These are phyloP conservation scores for Selene dorsalis DNA, from an alignment of 2,797 vertebrate species.

Conservation along the genomic window DNA sequence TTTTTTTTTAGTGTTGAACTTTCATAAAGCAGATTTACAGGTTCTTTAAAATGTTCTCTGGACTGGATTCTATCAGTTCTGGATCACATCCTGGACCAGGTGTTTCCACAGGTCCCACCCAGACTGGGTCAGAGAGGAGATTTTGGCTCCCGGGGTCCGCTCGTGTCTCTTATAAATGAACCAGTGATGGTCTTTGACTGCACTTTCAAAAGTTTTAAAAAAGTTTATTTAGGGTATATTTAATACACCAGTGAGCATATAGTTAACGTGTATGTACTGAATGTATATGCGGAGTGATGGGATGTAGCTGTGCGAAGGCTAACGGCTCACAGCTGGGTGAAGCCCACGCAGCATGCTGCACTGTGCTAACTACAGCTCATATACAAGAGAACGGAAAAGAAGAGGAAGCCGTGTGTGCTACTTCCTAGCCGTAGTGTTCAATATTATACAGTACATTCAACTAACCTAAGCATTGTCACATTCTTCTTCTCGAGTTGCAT, in stretches of 20 bases:
- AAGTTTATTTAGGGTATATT: constrained; percentile 42
- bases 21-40: neutral
- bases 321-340: constrained; percentile 25
- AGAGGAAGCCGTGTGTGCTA: constrained; percentile 23
- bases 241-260: constrained; percentile 30
- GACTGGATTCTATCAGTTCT: neutral
- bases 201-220: constrained; percentile 45
- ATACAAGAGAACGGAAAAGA: constrained; percentile 22
- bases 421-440: constrained; percentile 50
- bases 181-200: constrained; percentile 32
- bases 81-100: no score
- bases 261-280: constrained; percentile 42
- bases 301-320: constrained; percentile 40
- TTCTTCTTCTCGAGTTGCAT: constrained; percentile 61
- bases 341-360: constrained; percentile 32
- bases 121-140: neutral
- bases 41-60: neutral
- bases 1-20: neutral
- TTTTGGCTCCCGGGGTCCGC: neutral
- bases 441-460: constrained; percentile 75
- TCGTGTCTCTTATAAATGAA: neutral
- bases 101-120: neutral
- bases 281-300: constrained; percentile 45
- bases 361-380: constrained; percentile 37
- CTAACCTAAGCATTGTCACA: constrained; percentile 64